These are phyloP conservation scores for Stegophylla sp. DNA, from an alignment of 2,888 invertebrate genomes.

Conservation along the genomic window DNA sequence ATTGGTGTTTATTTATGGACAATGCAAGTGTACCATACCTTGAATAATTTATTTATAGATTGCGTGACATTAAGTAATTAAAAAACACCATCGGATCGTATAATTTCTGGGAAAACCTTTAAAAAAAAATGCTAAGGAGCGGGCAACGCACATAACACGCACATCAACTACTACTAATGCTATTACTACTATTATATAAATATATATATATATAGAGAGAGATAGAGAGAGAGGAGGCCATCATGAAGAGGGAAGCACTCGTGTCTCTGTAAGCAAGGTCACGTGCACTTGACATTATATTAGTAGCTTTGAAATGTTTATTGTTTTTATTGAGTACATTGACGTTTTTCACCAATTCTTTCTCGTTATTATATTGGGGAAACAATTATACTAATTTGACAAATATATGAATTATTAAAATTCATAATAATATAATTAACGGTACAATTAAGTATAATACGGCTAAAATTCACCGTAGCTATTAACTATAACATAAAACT, in stretches of 20 bases:
- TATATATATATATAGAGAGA: too few relatives aligned
- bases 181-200: too few relatives aligned
- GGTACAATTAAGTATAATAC: too few relatives aligned
- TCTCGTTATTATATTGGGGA: background rate
- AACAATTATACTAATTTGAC: too few relatives aligned
- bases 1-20: background rate
- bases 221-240: background rate
- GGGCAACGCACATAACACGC: background rate
- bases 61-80: conserved; percentile 45
- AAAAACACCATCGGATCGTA: background rate
- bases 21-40: background rate
- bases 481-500: too few relatives aligned
- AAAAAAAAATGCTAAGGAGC: background rate
- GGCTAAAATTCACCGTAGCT: too few relatives aligned
- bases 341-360: background rate
- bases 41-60: conserved; percentile 38
- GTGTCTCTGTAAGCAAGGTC: conserved; percentile 26
- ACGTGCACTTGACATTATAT: conserved; percentile 34
- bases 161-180: conserved; percentile 10
- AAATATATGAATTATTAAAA: too few relatives aligned
- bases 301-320: background rate
- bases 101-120: conserved; percentile 10
- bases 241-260: background rate
- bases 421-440: too few relatives aligned
- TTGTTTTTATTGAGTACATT: background rate